A percentile compares a stretch with the other conserved stretches of the same genome.
Conservation (phyloP, 2,113 vertebrate genomes). For the Mohoua ochrocephala region DNA sequence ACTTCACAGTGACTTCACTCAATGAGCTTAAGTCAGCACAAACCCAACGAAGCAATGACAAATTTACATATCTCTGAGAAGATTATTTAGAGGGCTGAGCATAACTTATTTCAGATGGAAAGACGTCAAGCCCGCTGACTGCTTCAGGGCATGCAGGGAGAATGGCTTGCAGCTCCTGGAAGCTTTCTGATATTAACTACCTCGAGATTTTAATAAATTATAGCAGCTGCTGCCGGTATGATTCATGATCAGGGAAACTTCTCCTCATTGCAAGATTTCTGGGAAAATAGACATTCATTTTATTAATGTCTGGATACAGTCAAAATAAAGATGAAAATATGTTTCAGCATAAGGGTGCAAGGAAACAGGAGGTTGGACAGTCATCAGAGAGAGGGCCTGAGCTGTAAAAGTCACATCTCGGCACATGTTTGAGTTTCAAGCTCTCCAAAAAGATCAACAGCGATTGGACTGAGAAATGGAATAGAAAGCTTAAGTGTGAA, state of each 20-base stretch:
- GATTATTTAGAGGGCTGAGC: background rate
- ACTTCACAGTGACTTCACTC: background rate
- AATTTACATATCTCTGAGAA: background rate
- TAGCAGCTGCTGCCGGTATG: conserved; percentile 13
- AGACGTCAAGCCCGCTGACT: background rate
- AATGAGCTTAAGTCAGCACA: background rate
- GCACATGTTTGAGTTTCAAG: background rate
- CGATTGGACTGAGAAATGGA: background rate
- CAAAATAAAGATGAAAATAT: conserved; percentile 35
- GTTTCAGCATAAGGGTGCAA: background rate
- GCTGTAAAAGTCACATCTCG: background rate
- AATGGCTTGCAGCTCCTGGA: conserved; percentile 8
- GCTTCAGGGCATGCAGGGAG: background rate
- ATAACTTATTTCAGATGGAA: background rate
- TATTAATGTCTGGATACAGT: conserved; percentile 6
- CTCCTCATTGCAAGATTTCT: background rate
- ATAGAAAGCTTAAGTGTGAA: conserved; percentile 7
- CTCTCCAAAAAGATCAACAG: background rate
- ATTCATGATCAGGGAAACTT: conserved; percentile 2
- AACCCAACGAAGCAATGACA: background rate
- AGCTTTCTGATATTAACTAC: conserved; percentile 8
- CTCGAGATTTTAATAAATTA: conserved; percentile 20
- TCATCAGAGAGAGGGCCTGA: conserved; percentile 2
- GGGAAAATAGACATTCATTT: conserved; percentile 20
- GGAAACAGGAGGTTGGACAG: background rate